Evolutionary conservation across 2,888 invertebrate species (phyloP), one percentile per base, ranked within the genome.

Genomic region (Cephus pulcher): DNA sequence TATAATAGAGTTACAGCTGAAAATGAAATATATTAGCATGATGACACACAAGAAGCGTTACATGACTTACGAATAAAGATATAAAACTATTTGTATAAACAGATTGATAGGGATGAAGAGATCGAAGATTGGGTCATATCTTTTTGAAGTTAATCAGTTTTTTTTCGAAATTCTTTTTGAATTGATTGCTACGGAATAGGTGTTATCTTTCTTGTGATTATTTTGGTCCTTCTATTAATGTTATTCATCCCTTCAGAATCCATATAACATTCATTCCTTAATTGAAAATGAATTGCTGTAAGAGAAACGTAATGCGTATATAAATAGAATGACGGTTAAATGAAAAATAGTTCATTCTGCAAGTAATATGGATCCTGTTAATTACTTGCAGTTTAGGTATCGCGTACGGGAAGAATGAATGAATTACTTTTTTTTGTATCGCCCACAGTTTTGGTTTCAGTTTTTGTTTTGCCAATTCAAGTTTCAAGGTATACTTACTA

Each of bases 1-100:
- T 56, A 56, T 56, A 56, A 34, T 76, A 70, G 70, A 34, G 33
- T 56, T 75, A 78, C 78, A 68, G 76, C 76, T 81, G 79, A 75
- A 80, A 82, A 82, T 83, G 83, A 82, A 81, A 73, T 80, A 75
- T 69, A 81, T 83, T 84, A 84, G 84, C 82, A 80, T 81, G 79
- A 82, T 35, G 78, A 82, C 82, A 84, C 78, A 83, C 82, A 81
- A 78, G 79, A 83, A 83, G 82, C 80, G 78, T 71, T 71, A 71
- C 9, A 15, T 32, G 34, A n/a, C 33, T 71, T 71, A 71, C 15
- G 71, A 34, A 71, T 32, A 56, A 56, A 56, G 56, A 56, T 56
- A 56, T 23, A 56, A 56, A 56, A 56, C 9, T 56, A 56, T 23
- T 56, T 56, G 23, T 56, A 56, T 23, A 56, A 56, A 56, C 23